Conservation (phyloP, 2,113 vertebrate species). For the Lepus timidus region DNA sequence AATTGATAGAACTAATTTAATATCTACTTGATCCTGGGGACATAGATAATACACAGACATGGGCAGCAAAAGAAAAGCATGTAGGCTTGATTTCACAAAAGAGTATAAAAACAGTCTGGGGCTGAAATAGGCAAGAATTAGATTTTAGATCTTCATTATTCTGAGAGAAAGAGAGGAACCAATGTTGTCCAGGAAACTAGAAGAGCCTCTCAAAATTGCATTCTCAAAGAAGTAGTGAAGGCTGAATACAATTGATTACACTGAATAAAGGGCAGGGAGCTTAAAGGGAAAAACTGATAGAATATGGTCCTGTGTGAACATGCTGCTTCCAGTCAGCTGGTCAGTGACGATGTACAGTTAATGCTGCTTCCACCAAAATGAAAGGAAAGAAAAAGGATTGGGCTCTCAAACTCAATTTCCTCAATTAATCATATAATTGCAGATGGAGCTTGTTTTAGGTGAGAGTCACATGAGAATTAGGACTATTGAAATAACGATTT, state of each 20-base stretch:
- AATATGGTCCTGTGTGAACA: constrained; percentile 50
- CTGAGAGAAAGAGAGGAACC: constrained; percentile 65
- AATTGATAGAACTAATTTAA: constrained; percentile 68
- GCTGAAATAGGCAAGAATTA: constrained; percentile 74
- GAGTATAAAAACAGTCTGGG: constrained; percentile 58
- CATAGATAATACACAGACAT: constrained; percentile 38
- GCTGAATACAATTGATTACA: constrained; percentile 53
- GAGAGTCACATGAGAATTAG: neutral
- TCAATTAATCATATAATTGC: neutral
- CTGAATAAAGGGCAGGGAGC: constrained; percentile 62
- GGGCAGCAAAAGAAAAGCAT: neutral
- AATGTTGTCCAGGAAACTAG: constrained; percentile 79
- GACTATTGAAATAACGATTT: neutral
- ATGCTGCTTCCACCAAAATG: neutral
- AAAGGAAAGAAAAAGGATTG: neutral
- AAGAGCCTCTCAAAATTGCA: constrained; percentile 75
- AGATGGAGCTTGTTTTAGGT: neutral
- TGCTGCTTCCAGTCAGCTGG: constrained; percentile 74
- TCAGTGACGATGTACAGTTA: constrained; percentile 67
- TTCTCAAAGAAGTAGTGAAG: constrained; percentile 62
- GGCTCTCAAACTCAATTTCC: neutral
- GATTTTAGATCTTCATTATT: constrained; percentile 74
- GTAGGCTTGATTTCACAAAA: constrained; percentile 62
- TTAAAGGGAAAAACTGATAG: constrained; percentile 62
- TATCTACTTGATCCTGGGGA: constrained; percentile 50